These are phyloP conservation scores for Drosophila sp. DNA, from an alignment of 1,140 invertebrate species.

Conservation along the genomic window DNA sequence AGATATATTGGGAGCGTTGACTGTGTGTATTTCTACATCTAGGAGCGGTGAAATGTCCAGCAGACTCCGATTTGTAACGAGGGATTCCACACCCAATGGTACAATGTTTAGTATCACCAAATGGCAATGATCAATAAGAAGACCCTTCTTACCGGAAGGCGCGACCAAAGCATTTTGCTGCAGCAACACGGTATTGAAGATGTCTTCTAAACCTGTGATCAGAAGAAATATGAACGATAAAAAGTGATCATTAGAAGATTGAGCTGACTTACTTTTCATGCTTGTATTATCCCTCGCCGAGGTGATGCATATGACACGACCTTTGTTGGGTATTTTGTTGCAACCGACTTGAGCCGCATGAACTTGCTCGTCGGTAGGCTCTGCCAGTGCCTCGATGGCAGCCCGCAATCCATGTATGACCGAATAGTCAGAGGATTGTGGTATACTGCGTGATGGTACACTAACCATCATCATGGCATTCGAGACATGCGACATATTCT, in stretches of 20 bases:
- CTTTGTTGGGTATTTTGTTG: slow-evolving; percentile 86
- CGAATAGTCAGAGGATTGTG: slow-evolving; percentile 87
- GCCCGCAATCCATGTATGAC: slow-evolving; percentile 93
- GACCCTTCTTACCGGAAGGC: slow-evolving; percentile 86
- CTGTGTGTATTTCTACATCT: slow-evolving; percentile 89
- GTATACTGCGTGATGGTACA: slow-evolving; percentile 86
- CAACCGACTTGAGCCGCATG: slow-evolving; percentile 57
- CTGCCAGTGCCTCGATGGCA: slow-evolving; percentile 94
- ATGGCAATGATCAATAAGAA: slow-evolving; percentile 94
- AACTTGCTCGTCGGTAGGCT: slow-evolving; percentile 91
- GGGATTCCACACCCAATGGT: slow-evolving; percentile 90
- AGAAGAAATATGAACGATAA: not conserved
- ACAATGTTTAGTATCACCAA: slow-evolving; percentile 95
- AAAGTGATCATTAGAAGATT: not conserved
- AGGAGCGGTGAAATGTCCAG: slow-evolving; percentile 88
- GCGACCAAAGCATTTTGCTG: slow-evolving; percentile 93
- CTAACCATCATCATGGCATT: slow-evolving; percentile 90
- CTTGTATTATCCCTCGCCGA: slow-evolving; percentile 93
- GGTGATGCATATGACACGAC: slow-evolving; percentile 95
- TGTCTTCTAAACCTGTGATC: slow-evolving; percentile 88
- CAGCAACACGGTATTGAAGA: slow-evolving; percentile 91
- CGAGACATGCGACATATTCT: slow-evolving; percentile 93
- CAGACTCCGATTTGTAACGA: slow-evolving; percentile 89
- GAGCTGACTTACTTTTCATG: slow-evolving; percentile 87
- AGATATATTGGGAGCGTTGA: slow-evolving; percentile 88